Conservation (phyloP, 2,888 invertebrate species). For the Acleris holmiana region DNA sequence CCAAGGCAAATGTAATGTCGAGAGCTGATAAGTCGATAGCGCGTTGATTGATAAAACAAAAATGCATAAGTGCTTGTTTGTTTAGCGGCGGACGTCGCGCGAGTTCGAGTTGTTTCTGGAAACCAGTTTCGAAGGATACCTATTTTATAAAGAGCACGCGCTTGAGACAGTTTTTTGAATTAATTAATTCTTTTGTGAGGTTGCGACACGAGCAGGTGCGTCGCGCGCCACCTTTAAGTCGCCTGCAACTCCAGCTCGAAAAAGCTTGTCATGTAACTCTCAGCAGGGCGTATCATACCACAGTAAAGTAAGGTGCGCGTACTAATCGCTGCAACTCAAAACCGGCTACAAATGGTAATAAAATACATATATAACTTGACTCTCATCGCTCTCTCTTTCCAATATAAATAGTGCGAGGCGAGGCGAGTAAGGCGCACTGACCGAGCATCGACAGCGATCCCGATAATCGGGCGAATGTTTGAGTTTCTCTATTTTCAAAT, state of each 20-base stretch:
- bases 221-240: conserved; percentile 21
- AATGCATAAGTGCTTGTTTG: conserved; percentile 19
- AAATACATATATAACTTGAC: conserved; percentile 77
- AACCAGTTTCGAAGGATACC: conserved; percentile 29
- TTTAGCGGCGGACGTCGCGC: conserved; percentile 4
- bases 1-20: conserved; percentile 31
- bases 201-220: conserved; percentile 23
- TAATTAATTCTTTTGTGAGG: conserved; percentile 31
- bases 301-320: conserved; percentile 72
- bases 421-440: conserved; percentile 73
- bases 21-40: conserved; percentile 33
- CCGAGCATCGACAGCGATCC: conserved; percentile 81
- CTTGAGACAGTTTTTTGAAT: conserved; percentile 23
- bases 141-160: conserved; percentile 23
- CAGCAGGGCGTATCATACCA: conserved; percentile 59
- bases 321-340: conserved; percentile 77
- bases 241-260: conserved; percentile 25
- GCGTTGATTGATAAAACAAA: conserved; percentile 33
- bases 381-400: conserved; percentile 75
- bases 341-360: conserved; percentile 82
- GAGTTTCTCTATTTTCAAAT: conserved; percentile 82
- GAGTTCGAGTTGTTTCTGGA: conserved; percentile 2
- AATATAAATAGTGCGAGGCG: conserved; percentile 82
- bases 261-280: conserved; percentile 48
- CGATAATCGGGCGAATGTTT: conserved; percentile 80